phyloP scores from a whole-genome alignment of 2,797 vertebrate species.

The Schizopygopsis malacanthus region DNA sequence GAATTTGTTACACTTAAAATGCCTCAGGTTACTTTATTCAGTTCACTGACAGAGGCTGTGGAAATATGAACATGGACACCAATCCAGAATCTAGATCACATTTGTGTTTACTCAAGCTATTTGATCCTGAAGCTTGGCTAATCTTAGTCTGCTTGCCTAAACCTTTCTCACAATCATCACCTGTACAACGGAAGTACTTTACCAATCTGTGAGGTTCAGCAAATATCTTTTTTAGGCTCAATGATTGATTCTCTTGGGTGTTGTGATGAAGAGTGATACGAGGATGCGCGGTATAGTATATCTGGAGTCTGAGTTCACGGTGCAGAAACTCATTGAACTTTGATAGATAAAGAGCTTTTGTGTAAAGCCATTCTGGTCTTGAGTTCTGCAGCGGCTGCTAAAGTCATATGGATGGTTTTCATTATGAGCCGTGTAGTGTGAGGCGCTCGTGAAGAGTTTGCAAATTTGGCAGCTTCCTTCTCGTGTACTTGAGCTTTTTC shows the following conservation, averaged over 20 bases:
- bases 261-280: background rate
- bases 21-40: slow-evolving; percentile 1
- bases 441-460: slow-evolving; percentile 23
- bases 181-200: background rate
- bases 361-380: slow-evolving; percentile 26
- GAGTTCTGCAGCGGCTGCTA: background rate
- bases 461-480: slow-evolving; percentile 28
- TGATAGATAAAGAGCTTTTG: slow-evolving; percentile 41
- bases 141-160: background rate
- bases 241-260: slow-evolving; percentile 17
- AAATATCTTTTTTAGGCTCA: slow-evolving; percentile 31
- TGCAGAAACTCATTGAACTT: background rate
- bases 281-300: background rate
- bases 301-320: slow-evolving; percentile 24
- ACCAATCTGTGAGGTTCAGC: slow-evolving; percentile 2
- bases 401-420: slow-evolving; percentile 41
- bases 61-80: slow-evolving; percentile 1
- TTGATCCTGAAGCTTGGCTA: background rate
- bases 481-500: slow-evolving; percentile 21
- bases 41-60: background rate
- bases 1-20: background rate
- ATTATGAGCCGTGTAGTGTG: slow-evolving; percentile 14
- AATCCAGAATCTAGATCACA: background rate
- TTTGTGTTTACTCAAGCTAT: slow-evolving; percentile 3
- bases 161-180: background rate